Evolutionary conservation across 2,888 invertebrate genomes (phyloP).

Genomic region (Drosophila paucipuncta): DNA sequence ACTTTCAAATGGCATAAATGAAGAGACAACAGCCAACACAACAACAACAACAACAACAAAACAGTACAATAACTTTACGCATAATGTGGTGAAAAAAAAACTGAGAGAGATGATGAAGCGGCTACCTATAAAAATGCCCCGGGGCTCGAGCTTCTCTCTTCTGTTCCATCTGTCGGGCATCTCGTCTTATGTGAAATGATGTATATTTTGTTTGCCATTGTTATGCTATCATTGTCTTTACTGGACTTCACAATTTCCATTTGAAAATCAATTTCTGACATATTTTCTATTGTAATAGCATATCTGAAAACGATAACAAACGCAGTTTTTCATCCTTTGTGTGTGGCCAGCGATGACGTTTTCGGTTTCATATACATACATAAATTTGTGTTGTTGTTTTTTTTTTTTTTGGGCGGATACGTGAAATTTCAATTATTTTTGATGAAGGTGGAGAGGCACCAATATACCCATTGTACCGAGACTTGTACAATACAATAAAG

Average conservation of each 20-base stretch:
- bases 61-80: slow-evolving; percentile 49
- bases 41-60: slow-evolving; percentile 35
- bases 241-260: slow-evolving; percentile 46
- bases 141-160: slow-evolving; percentile 11
- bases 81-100: slow-evolving; percentile 24
- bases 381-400: slow-evolving; percentile 6
- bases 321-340: slow-evolving; percentile 43
- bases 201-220: slow-evolving; percentile 36
- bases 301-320: slow-evolving; percentile 38
- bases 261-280: slow-evolving; percentile 74
- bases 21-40: slow-evolving; percentile 61
- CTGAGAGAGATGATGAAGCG: slow-evolving; percentile 47
- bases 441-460: neutral
- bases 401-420: slow-evolving; percentile 1
- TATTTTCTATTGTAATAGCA: slow-evolving; percentile 59
- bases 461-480: slow-evolving; percentile 19
- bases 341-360: slow-evolving; percentile 60
- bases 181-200: slow-evolving; percentile 69
- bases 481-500: slow-evolving; percentile 8
- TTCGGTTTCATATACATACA: slow-evolving; percentile 25
- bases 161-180: slow-evolving; percentile 13
- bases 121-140: slow-evolving; percentile 49
- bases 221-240: slow-evolving; percentile 48
- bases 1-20: slow-evolving; percentile 76
- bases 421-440: slow-evolving; percentile 53